Evolutionary conservation across 2,888 invertebrate species (phyloP).

Genomic region (Dermolepida albohirtum): DNA sequence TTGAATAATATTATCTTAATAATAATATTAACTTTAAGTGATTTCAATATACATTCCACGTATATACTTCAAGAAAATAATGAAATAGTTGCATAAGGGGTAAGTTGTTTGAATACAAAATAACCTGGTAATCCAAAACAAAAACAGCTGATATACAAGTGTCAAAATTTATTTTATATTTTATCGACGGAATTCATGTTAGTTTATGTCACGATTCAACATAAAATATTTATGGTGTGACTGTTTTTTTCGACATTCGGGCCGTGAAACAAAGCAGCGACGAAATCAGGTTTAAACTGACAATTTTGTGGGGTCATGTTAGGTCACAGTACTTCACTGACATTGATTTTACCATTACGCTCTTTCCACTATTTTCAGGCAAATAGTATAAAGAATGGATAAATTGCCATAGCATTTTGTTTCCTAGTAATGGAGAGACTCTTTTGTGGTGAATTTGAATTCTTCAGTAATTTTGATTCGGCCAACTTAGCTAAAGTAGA

Average conservation of each 20-base stretch:
- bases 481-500: slow-evolving; percentile 89
- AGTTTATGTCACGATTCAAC: neutral
- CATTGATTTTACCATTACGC: slow-evolving; percentile 40
- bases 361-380: slow-evolving; percentile 34
- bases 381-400: slow-evolving; percentile 29
- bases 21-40: slow-evolving; percentile 2
- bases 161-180: slow-evolving; percentile 42
- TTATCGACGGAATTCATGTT: slow-evolving; percentile 3
- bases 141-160: slow-evolving; percentile 49
- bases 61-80: neutral
- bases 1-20: neutral
- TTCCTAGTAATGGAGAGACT: slow-evolving; percentile 40
- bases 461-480: slow-evolving; percentile 91
- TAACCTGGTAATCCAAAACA: slow-evolving; percentile 47
- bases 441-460: slow-evolving; percentile 78
- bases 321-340: slow-evolving; percentile 34
- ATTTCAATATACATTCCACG: slow-evolving; percentile 6
- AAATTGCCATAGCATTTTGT: slow-evolving; percentile 18
- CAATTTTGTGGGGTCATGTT: slow-evolving; percentile 40
- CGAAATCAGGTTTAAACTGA: neutral
- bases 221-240: slow-evolving; percentile 24
- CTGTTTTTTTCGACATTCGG: slow-evolving; percentile 3
- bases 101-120: neutral
- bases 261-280: slow-evolving; percentile 11
- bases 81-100: neutral